Conservation (phyloP, 2,797 vertebrate genomes). For the Chelonia mydas region DNA sequence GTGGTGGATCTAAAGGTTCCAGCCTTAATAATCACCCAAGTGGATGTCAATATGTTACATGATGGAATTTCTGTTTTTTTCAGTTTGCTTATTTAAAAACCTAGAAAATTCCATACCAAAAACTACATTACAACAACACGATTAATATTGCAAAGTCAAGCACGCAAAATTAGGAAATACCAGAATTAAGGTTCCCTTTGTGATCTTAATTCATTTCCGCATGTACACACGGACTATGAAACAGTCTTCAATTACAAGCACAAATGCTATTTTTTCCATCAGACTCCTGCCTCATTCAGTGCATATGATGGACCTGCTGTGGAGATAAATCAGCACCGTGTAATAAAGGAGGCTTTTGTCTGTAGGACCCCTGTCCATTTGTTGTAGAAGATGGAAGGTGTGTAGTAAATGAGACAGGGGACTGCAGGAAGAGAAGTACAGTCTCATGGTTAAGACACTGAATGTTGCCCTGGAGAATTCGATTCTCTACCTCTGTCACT, state of each 20-base stretch:
- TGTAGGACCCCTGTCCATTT: not conserved
- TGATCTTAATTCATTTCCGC: not conserved
- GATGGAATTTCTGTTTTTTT: not conserved
- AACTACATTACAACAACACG: not conserved
- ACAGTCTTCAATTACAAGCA: not conserved
- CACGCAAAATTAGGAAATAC: not conserved
- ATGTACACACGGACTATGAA: not conserved
- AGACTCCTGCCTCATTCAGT: not conserved
- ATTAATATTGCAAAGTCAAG: not conserved
- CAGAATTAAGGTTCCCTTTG: not conserved
- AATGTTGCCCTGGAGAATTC: not conserved
- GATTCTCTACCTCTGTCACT: not conserved
- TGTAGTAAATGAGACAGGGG: not conserved
- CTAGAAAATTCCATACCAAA: not conserved
- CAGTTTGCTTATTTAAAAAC: not conserved
- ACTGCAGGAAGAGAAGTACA: not conserved
- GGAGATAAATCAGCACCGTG: not conserved
- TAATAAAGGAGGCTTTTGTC: not conserved
- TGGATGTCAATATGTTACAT: not conserved
- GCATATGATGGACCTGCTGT: not conserved
- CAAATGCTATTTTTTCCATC: not conserved
- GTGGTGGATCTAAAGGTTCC: not conserved
- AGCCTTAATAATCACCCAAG: not conserved
- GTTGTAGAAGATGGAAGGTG: not conserved
- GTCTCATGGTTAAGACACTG: not conserved